Evolutionary conservation across 1,140 invertebrate genomes (phyloP).

Genomic region (Tachypleus tridentatus): DNA sequence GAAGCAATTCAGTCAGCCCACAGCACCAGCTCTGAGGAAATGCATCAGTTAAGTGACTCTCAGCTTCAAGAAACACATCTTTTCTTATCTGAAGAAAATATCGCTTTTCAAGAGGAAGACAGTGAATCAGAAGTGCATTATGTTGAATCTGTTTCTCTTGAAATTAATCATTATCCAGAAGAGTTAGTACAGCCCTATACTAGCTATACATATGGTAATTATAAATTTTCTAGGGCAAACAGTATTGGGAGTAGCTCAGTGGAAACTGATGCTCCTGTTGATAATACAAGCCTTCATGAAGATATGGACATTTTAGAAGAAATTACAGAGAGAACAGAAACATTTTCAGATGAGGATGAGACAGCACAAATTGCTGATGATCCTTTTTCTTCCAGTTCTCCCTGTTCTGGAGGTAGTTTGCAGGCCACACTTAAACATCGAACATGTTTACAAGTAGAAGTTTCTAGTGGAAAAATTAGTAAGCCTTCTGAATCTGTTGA

Average conservation of each 20-base stretch:
- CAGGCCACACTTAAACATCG: too few relatives aligned
- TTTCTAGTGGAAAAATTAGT: too few relatives aligned
- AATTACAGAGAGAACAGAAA: slow-evolving; percentile 20
- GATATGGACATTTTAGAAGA: slow-evolving; percentile 20
- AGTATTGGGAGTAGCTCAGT: too few relatives aligned
- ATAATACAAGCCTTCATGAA: slow-evolving; percentile 20
- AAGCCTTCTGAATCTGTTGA: too few relatives aligned
- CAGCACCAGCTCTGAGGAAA: slow-evolving; percentile 16
- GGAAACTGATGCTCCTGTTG: background rate
- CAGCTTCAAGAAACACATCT: slow-evolving; percentile 19
- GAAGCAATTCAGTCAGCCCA: slow-evolving; percentile 11
- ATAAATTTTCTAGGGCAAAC: too few relatives aligned
- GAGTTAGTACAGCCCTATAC: too few relatives aligned
- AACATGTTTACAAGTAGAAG: too few relatives aligned
- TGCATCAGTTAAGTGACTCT: slow-evolving; percentile 20
- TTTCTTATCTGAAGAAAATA: slow-evolving; percentile 12
- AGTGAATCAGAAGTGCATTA: too few relatives aligned
- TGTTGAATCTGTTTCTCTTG: too few relatives aligned
- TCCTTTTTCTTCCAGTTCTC: slow-evolving; percentile 8
- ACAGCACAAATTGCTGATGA: slow-evolving; percentile 15
- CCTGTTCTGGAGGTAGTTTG: too few relatives aligned
- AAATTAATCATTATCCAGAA: too few relatives aligned
- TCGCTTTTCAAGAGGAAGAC: background rate
- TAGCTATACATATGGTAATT: too few relatives aligned
- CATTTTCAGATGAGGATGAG: slow-evolving; percentile 17